Evolutionary conservation across 2,888 invertebrate genomes (phyloP).

Genomic region (Ephialtes manifestator): DNA sequence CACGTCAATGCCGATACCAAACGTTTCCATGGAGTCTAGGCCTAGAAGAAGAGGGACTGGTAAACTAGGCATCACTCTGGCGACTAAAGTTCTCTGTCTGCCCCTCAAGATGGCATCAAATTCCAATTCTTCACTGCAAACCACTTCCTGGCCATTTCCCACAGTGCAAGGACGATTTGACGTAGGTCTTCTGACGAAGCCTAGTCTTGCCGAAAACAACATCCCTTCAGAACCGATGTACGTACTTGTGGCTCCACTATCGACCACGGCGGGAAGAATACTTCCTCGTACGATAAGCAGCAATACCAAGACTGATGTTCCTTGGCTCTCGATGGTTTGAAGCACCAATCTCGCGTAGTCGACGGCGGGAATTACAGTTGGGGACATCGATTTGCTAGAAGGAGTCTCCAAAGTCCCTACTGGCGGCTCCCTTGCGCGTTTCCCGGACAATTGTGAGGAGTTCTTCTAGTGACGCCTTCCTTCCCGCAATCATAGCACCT

Average conservation of each 20-base stretch:
- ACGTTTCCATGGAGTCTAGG: neutral
- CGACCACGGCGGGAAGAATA: neutral
- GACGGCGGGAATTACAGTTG: neutral
- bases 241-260: conserved; percentile 9
- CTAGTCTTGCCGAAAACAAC: neutral
- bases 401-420: neutral
- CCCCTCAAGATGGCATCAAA: conserved; percentile 29
- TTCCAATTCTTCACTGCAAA: neutral
- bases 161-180: neutral
- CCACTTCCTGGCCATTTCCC: conserved; percentile 7
- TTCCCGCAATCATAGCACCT: conserved; percentile 39
- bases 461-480: neutral
- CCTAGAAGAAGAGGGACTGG: neutral
- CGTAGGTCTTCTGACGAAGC: neutral
- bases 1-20: neutral
- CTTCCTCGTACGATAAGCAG: neutral
- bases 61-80: no score
- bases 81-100: neutral
- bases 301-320: neutral
- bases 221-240: neutral
- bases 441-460: conserved; percentile 17
- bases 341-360: neutral
- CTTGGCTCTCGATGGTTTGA: neutral
- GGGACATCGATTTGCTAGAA: neutral
- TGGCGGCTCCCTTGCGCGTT: conserved; percentile 2